These are phyloP conservation scores for Pterois miles DNA, from an alignment of 2,797 vertebrate species.

Conservation along the genomic window DNA sequence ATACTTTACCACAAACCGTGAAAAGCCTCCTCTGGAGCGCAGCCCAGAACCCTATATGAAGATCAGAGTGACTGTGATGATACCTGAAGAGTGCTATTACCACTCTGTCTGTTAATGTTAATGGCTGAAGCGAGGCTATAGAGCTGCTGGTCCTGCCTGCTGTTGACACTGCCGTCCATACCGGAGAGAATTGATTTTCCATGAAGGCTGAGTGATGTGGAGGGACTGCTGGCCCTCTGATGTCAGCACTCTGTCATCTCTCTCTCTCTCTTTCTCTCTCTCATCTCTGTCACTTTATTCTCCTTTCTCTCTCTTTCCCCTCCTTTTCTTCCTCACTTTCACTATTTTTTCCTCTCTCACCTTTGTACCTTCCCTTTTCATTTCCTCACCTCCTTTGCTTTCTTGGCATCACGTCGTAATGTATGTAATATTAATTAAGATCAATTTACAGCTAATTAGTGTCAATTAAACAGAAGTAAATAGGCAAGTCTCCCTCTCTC, in stretches of 20 bases:
- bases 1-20: not conserved
- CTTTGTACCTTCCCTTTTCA: not conserved
- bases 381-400: not conserved
- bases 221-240: conserved; percentile 67
- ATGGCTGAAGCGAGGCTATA: conserved; percentile 44
- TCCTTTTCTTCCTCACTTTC: not conserved
- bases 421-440: not conserved
- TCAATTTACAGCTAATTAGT: conserved; percentile 17
- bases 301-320: not conserved
- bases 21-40: not conserved
- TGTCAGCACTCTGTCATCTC: conserved; percentile 72
- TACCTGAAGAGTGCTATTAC: conserved; percentile 50
- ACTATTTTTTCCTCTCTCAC: not conserved
- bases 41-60: conserved; percentile 39
- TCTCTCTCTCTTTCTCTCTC: conserved; percentile 12
- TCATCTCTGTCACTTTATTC: conserved; percentile 30
- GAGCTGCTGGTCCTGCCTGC: conserved; percentile 58
- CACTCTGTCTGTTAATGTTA: conserved; percentile 56
- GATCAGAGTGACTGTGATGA: conserved; percentile 56
- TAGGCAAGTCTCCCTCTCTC: not conserved
- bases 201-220: conserved; percentile 74
- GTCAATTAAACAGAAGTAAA: conserved; percentile 14
- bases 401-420: not conserved
- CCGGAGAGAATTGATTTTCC: conserved; percentile 76
- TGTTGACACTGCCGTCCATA: conserved; percentile 64